phyloP scores from a whole-genome alignment of 2,113 vertebrate genomes.

The Motacilla tschutschensis region DNA sequence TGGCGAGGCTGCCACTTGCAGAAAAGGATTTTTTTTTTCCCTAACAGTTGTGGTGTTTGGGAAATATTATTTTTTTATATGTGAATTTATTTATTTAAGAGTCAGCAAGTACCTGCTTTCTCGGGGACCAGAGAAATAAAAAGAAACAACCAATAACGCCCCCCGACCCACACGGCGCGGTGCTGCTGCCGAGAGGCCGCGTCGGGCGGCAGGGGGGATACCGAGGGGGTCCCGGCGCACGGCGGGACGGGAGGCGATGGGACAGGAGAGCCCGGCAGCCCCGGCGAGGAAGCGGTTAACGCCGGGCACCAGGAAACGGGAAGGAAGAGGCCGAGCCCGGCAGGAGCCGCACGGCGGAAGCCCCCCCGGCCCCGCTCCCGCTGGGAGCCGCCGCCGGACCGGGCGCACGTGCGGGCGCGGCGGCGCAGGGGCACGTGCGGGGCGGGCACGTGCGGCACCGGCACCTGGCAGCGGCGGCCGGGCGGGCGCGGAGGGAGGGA shows the following conservation, averaged over 20 bases:
- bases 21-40: neutral
- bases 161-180: neutral
- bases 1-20: neutral
- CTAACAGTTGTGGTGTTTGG: neutral
- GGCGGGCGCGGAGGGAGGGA: too few relatives aligned
- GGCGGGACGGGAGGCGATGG: neutral
- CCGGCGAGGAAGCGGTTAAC: neutral
- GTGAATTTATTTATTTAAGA: neutral
- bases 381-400: neutral
- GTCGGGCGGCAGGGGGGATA: neutral
- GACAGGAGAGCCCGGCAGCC: neutral
- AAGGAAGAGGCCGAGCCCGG: neutral
- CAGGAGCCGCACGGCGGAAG: neutral
- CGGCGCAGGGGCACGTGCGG: neutral
- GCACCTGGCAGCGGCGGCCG: neutral
- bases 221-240: neutral
- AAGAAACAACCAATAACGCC: neutral
- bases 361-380: neutral
- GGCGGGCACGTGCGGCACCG: neutral
- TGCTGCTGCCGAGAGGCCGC: neutral
- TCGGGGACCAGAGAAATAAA: neutral
- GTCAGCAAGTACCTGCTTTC: neutral
- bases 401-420: neutral
- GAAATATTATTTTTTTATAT: neutral
- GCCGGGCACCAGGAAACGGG: neutral